Evolutionary conservation across 30 jellyfish, hydroid and myxozoan genomes (phyloP).

Genomic region (Clytia hemisphaerica): DNA sequence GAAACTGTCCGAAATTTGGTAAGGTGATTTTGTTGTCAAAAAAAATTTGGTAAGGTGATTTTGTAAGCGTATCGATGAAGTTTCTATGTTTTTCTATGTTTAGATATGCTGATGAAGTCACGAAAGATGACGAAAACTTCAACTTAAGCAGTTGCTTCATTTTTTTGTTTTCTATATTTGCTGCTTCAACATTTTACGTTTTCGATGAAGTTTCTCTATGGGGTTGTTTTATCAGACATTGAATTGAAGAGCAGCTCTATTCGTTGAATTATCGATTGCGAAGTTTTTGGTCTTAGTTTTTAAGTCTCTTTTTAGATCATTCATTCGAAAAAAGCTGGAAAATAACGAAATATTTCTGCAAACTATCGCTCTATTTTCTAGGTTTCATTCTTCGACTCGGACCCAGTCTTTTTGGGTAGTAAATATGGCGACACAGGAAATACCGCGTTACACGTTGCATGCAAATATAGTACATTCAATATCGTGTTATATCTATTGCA

Average conservation of each 20-base stretch:
- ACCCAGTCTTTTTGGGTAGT: conserved; percentile 35
- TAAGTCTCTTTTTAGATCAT: neutral
- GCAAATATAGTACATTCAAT: conserved; percentile 47
- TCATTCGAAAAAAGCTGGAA: neutral
- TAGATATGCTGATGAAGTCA: too few species aligned
- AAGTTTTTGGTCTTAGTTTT: too few species aligned
- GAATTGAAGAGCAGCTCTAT: too few species aligned
- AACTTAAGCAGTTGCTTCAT: too few species aligned
- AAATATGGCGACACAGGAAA: conserved; percentile 50
- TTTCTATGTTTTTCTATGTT: neutral
- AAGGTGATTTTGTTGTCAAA: neutral
- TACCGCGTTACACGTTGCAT: conserved; percentile 60
- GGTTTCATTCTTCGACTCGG: conserved; percentile 64
- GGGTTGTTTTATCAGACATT: too few species aligned
- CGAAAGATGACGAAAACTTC: too few species aligned
- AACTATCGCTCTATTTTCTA: neutral
- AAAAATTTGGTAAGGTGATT: neutral
- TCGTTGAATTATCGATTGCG: too few species aligned
- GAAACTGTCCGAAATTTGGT: conserved; percentile 53
- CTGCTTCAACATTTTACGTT: neutral
- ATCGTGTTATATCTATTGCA: conserved; percentile 46
- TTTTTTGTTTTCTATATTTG: neutral
- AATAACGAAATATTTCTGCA: neutral
- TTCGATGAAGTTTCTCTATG: neutral
- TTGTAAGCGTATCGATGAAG: neutral